Conservation (phyloP, 2,888 invertebrate species). For the Caenorhabditis macrosperma region DNA sequence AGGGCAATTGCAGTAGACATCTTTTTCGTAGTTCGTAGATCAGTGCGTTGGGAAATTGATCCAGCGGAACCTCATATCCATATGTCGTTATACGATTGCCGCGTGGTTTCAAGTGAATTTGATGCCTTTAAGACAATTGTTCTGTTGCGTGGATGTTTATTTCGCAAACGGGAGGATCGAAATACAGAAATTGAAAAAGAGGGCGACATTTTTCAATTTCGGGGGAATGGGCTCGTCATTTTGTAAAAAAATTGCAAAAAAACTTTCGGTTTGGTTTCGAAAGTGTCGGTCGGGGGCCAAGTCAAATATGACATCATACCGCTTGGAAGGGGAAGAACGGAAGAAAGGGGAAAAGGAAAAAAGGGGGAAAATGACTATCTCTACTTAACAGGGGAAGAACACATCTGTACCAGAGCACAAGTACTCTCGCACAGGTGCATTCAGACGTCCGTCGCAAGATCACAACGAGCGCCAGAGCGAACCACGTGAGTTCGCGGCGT, state of each 20-base stretch:
- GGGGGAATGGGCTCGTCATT: neutral
- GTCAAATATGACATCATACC: conserved; percentile 25
- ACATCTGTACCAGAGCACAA: too few relatives aligned
- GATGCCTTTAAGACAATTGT: too few relatives aligned
- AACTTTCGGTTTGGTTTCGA: neutral
- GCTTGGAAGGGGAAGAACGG: neutral
- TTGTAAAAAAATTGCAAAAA: neutral
- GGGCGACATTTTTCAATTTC: neutral
- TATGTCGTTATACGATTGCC: too few relatives aligned
- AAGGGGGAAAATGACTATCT: neutral
- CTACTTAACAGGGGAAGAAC: neutral
- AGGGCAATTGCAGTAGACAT: too few relatives aligned
- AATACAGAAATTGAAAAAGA: neutral
- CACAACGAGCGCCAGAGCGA: neutral
- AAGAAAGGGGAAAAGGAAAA: neutral
- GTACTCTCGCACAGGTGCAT: neutral
- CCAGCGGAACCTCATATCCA: too few relatives aligned
- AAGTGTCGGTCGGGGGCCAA: neutral
- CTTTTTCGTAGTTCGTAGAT: too few relatives aligned
- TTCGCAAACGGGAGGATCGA: neutral
- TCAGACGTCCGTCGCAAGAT: neutral
- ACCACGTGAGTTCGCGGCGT: conserved; percentile 4
- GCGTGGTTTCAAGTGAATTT: too few relatives aligned
- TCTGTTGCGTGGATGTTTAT: too few relatives aligned
- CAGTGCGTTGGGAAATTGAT: too few relatives aligned